phyloP scores from a whole-genome alignment of 2,797 vertebrate genomes.

The Dallia pectoralis region DNA sequence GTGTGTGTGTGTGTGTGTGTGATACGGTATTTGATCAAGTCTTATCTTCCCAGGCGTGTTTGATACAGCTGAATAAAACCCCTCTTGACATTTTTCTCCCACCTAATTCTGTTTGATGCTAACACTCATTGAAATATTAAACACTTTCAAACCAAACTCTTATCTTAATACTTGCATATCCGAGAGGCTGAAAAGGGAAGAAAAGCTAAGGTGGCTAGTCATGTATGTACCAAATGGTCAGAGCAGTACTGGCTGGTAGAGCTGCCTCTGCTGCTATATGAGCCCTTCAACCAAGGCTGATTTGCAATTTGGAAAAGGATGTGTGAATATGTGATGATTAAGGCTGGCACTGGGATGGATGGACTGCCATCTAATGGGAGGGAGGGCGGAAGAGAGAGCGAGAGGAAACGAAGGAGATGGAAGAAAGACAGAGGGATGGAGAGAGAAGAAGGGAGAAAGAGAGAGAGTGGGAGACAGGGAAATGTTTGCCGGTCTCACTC shows the following conservation, averaged over 20 bases:
- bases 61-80: conserved; percentile 46
- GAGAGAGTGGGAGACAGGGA: conserved; percentile 24
- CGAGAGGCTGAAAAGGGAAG: conserved; percentile 30
- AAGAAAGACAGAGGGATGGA: conserved; percentile 18
- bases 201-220: too few species aligned
- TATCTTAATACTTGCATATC: conserved; percentile 61
- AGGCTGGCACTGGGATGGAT: conserved; percentile 18
- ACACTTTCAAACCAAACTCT: conserved; percentile 36
- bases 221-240: neutral
- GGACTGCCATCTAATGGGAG: conserved; percentile 13
- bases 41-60: conserved; percentile 21
- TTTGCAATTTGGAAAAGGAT: conserved; percentile 40
- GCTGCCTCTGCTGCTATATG: conserved; percentile 16
- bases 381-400: conserved; percentile 27
- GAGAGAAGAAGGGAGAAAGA: conserved; percentile 13
- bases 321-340: conserved; percentile 42
- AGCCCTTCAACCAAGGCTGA: conserved; percentile 41
- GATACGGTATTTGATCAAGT: conserved; percentile 39
- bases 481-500: conserved; percentile 32
- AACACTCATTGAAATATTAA: conserved; percentile 62
- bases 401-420: conserved; percentile 44
- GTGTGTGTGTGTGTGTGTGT: conserved; percentile 25
- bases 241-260: conserved; percentile 29
- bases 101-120: conserved; percentile 48
- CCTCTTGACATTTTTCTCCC: conserved; percentile 22